phyloP scores from a whole-genome alignment of 1,140 invertebrate genomes.

The Hestina assimilis region DNA sequence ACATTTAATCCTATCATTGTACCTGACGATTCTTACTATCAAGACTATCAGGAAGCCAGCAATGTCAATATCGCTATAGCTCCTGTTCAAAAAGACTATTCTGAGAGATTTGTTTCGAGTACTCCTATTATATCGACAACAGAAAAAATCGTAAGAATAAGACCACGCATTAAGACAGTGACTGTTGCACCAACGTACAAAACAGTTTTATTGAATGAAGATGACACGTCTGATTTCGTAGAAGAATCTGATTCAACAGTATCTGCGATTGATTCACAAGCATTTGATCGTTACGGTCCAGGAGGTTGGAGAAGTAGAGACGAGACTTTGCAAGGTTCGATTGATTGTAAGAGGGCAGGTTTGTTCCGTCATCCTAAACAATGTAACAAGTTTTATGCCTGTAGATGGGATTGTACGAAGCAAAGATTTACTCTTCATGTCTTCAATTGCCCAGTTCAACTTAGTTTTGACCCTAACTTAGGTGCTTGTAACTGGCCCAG shows the following conservation, averaged over 20 bases:
- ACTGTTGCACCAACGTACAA: conserved; percentile 72
- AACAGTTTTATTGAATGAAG: conserved; percentile 64
- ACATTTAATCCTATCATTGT: conserved; percentile 77
- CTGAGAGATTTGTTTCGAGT: conserved; percentile 48
- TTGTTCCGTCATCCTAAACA: conserved; percentile 90
- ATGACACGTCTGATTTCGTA: conserved; percentile 35
- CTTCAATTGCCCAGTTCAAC: conserved; percentile 89
- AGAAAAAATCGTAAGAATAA: conserved; percentile 50
- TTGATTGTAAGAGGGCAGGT: conserved; percentile 87
- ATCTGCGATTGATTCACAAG: conserved; percentile 45
- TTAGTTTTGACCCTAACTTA: conserved; percentile 86
- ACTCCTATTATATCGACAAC: conserved; percentile 53
- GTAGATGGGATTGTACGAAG: conserved; percentile 89
- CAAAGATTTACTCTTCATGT: conserved; percentile 88
- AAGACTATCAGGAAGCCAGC: conserved; percentile 62
- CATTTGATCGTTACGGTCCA: conserved; percentile 79
- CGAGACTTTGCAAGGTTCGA: conserved; percentile 80
- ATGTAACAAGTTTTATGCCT: conserved; percentile 92
- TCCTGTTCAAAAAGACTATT: conserved; percentile 37
- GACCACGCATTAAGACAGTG: conserved; percentile 59
- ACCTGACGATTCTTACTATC: conserved; percentile 68
- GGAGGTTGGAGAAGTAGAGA: conserved; percentile 77
- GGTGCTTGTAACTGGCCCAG: conserved; percentile 91
- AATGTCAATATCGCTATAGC: conserved; percentile 45
- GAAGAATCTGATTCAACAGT: conserved; percentile 33